These are phyloP conservation scores for Phylloscopus trochiloides DNA, from an alignment of 2,113 vertebrate species.

Conservation along the genomic window DNA sequence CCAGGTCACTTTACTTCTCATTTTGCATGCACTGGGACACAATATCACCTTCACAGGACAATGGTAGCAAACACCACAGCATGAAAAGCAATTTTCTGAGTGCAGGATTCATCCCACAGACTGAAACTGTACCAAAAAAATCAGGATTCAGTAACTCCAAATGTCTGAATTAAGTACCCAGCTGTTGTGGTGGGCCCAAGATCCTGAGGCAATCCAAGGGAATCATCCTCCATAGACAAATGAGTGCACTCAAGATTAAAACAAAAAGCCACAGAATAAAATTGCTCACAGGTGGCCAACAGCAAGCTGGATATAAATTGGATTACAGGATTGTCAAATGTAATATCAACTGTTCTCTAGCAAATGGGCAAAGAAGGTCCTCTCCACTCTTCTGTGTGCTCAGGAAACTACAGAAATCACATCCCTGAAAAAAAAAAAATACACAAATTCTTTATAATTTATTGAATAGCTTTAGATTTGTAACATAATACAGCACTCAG, in stretches of 20 bases:
- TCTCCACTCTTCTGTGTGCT: not conserved
- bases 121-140: not conserved
- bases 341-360: not conserved
- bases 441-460: not conserved
- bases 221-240: slow-evolving; percentile 9
- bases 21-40: not conserved
- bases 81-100: not conserved
- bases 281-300: not conserved
- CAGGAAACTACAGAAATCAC: not conserved
- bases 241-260: not conserved
- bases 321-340: not conserved
- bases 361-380: not conserved
- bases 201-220: not conserved
- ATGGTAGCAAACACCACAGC: not conserved
- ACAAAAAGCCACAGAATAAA: not conserved
- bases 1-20: not conserved
- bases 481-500: not conserved
- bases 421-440: not conserved
- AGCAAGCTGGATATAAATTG: slow-evolving; percentile 12
- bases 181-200: not conserved
- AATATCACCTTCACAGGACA: not conserved
- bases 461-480: not conserved
- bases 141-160: not conserved
- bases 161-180: not conserved
- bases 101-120: not conserved